These are phyloP conservation scores for Hypena proboscidalis DNA, from an alignment of 2,888 invertebrate genomes.

Conservation along the genomic window DNA sequence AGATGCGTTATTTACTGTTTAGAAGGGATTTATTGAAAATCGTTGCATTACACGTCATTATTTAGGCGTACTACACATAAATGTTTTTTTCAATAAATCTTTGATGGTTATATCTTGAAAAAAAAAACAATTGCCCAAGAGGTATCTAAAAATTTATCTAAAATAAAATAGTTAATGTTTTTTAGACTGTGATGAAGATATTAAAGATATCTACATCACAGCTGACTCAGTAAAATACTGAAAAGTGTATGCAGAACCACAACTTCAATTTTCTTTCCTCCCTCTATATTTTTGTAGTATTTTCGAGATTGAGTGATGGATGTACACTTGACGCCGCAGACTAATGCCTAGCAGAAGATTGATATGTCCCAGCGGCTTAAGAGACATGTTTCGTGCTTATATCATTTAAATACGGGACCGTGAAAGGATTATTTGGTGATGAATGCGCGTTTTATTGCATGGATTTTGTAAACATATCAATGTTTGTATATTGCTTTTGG, in stretches of 20 bases:
- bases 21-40: too few relatives aligned
- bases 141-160: too few relatives aligned
- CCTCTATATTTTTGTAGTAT: conserved; percentile 66
- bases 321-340: conserved; percentile 66
- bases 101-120: too few relatives aligned
- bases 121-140: too few relatives aligned
- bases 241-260: conserved; percentile 24
- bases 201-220: too few relatives aligned
- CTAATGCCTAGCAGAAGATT: conserved; percentile 69
- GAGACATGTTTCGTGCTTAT: conserved; percentile 47
- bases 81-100: too few relatives aligned
- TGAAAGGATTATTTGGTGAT: conserved; percentile 32
- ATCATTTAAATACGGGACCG: conserved; percentile 44
- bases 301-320: conserved; percentile 71
- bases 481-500: background rate
- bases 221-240: too few relatives aligned
- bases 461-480: conserved; percentile 15
- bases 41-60: too few relatives aligned
- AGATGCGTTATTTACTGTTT: too few relatives aligned
- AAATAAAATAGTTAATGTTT: too few relatives aligned
- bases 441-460: conserved; percentile 45
- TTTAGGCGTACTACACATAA: too few relatives aligned
- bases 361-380: conserved; percentile 61
- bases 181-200: too few relatives aligned
- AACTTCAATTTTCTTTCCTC: conserved; percentile 37